These are phyloP conservation scores for Phyllostomus discolor DNA, from an alignment of 2,113 vertebrate species.

Conservation along the genomic window DNA sequence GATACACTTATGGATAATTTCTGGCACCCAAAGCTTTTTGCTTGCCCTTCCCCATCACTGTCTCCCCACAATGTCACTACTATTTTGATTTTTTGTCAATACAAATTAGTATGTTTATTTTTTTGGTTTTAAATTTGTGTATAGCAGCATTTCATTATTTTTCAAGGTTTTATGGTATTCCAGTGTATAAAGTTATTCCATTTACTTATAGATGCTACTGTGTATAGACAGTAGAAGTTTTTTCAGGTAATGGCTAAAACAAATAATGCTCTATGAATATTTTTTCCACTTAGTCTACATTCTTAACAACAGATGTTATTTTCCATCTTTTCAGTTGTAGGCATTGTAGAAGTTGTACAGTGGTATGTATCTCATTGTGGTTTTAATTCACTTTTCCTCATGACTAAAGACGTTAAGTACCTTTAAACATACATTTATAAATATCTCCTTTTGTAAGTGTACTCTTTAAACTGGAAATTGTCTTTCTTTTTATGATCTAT, in stretches of 20 bases:
- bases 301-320: background rate
- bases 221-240: background rate
- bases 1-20: background rate
- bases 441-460: background rate
- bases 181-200: background rate
- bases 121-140: background rate
- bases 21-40: background rate
- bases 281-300: background rate
- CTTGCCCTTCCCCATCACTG: background rate
- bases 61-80: background rate
- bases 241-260: background rate
- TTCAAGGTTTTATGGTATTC: background rate
- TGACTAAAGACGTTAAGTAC: background rate
- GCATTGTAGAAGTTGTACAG: background rate
- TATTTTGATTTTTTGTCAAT: slow-evolving; percentile 10
- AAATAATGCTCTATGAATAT: background rate
- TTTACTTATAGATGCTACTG: background rate
- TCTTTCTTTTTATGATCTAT: background rate
- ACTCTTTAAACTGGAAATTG: background rate
- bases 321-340: background rate
- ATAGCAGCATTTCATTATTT: background rate
- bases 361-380: background rate
- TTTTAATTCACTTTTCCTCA: background rate
- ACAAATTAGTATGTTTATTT: background rate
- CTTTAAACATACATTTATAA: background rate